Evolutionary conservation across 1,140 invertebrate species (phyloP), one percentile per base, ranked within the genome.

Genomic region (Micrasema longulum): DNA sequence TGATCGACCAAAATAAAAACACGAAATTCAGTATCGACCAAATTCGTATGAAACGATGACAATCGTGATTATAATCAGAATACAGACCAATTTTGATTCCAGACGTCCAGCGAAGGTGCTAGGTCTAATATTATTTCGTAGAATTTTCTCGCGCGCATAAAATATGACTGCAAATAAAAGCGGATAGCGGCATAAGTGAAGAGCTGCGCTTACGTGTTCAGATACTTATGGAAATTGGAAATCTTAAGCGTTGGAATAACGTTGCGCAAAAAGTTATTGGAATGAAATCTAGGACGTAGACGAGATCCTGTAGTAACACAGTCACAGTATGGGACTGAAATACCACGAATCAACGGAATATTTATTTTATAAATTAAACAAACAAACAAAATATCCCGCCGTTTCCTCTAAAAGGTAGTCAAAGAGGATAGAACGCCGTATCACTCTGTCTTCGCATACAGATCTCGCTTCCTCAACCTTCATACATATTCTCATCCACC

Each of bases 91-190:
- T 31, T 31, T 4, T 7, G 26, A 2, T 31, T 31, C n/a, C n/a
- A n/a, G n/a, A n/a, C n/a, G n/a, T n/a, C 26, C 26, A 31, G 26
- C 26, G 26, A 31, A 31, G 26, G 26, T 31, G 26, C 2, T 31
- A 2, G 26, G 26, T 4, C 2, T 31, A 31, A 31, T 31, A 7
- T 7, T 31, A 2, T 7, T 31, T 53, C 50, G 14, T 60, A 18
- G 55, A 60, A 60, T 41, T 41, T 35, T 38, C 35, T 60, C 11
- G n/a, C 9, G 36, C 55, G n/a, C 35, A 9, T 60, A 35, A 60
- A 38, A 38, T 60, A 60, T 60, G 55, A 23, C 55, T 41, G 5
- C 55, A 41, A 60, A 43, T 60, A 60, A 60, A 20, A 60, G 36
- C 36, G 55, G 36, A 60, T 41, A 38, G 20, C 31, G 55, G 55